Evolutionary conservation across 1,140 invertebrate genomes (phyloP).

Genomic region (Cydia strobilella): DNA sequence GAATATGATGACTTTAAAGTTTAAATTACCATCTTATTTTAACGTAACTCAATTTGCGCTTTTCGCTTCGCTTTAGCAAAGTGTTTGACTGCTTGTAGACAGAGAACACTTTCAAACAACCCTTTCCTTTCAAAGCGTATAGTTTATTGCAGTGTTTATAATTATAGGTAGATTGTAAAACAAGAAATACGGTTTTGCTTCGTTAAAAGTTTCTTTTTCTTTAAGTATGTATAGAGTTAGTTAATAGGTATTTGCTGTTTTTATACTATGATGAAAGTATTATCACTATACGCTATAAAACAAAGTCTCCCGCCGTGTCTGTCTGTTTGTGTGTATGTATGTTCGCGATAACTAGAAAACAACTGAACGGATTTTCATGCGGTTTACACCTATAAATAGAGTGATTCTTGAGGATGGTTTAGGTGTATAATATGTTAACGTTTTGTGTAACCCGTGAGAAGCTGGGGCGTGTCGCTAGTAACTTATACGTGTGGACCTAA

Average conservation of each 20-base stretch:
- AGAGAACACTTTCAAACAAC: background rate
- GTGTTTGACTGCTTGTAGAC: background rate
- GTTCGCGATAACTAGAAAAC: too few species aligned
- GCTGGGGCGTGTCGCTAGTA: too few species aligned
- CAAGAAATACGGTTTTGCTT: background rate
- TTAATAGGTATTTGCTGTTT: background rate
- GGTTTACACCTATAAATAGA: too few species aligned
- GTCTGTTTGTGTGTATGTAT: too few species aligned
- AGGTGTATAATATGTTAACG: too few species aligned
- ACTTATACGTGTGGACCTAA: background rate
- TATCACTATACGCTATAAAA: too few species aligned
- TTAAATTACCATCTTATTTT: slow-evolving; percentile 25
- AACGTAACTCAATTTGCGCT: slow-evolving; percentile 24
- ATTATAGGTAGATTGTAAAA: background rate
- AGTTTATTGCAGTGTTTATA: background rate
- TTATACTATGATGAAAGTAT: background rate
- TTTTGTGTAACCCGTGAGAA: too few species aligned
- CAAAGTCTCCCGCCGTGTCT: too few species aligned
- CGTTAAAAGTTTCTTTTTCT: background rate
- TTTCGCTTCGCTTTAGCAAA: background rate
- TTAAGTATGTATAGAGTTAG: too few species aligned
- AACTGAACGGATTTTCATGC: too few species aligned
- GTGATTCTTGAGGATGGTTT: too few species aligned
- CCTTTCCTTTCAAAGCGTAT: background rate
- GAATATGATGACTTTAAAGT: slow-evolving; percentile 8